Base-by-base conservation (phyloP, 2,113 vertebrate species). In the Saccopteryx leptura region DNA sequence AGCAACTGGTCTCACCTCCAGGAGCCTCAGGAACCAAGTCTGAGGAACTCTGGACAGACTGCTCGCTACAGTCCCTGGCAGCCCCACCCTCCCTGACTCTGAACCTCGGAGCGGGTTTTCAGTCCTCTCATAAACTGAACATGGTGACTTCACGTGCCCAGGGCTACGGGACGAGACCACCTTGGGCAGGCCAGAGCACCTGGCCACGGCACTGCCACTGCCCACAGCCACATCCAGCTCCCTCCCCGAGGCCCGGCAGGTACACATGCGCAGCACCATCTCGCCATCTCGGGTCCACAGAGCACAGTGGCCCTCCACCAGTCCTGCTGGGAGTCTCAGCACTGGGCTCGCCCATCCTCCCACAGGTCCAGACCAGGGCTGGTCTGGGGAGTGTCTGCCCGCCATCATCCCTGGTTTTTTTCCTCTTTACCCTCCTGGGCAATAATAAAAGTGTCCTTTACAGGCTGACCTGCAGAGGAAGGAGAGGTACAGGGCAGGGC, bases 211-310 rank as follows among this genome's bases (percentile, higher is more conserved):
- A 26, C 19, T 9, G 75, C 69, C 48, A 21, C 58, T n/a, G 18
- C 24, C 56, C 15, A 23, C 0, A 6, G 17, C 48, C 2, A 26
- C 28, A 5, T 26, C 63, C 60, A 48, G 3, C 9, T 46, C 0
- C 82, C 82, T 88, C 39, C 68, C 58, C 3, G n/a, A 46, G 93
- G 91, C 76, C 85, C 0, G 50, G 89, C 69, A 92, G 80, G 66
- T 93, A 87, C 60, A 23, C 33, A 93, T 93, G 84, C 92, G 91
- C 68, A 63, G 56, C 9, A 17, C 39, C 87, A 94, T 28, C 96
- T 95, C 88, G 19, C 39, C 87, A 94, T 28, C 96, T 95, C 88
- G 68, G 88, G 97, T 86, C 86, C 24, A 33, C 4, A 80, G 85
- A 33, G 39, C 39, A 39, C 74, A 69, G 13, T 0, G 12, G 24